These are phyloP conservation scores for Oscheius sp. DNA, from an alignment of 2,888 invertebrate genomes.

Conservation along the genomic window DNA sequence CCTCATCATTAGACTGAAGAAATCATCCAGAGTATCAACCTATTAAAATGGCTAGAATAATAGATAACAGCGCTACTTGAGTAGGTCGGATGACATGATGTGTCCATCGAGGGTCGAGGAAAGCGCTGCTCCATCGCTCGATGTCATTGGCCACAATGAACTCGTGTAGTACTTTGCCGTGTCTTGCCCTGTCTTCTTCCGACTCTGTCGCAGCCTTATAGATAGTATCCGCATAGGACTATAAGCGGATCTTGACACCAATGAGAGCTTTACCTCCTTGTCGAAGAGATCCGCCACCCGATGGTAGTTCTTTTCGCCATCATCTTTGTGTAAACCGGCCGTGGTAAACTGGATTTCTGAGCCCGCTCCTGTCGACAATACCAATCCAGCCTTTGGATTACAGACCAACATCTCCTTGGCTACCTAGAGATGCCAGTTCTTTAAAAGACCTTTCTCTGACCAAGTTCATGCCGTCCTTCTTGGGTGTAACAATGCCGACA, in stretches of 20 bases:
- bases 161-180: slow-evolving; percentile 66
- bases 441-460: slow-evolving; percentile 36
- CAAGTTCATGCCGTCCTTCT: slow-evolving; percentile 73
- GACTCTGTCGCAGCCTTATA: slow-evolving; percentile 65
- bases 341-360: slow-evolving; percentile 71
- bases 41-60: slow-evolving; percentile 15
- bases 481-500: slow-evolving; percentile 73
- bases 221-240: slow-evolving; percentile 66
- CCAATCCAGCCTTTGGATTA: slow-evolving; percentile 68
- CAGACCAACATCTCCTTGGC: slow-evolving; percentile 73
- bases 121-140: slow-evolving; percentile 64
- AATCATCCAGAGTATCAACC: slow-evolving; percentile 69
- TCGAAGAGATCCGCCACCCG: slow-evolving; percentile 68
- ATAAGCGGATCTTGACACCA: background rate
- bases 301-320: slow-evolving; percentile 69
- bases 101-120: slow-evolving; percentile 72
- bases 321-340: slow-evolving; percentile 70
- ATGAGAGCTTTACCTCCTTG: slow-evolving; percentile 48
- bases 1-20: slow-evolving; percentile 72
- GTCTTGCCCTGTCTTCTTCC: slow-evolving; percentile 57
- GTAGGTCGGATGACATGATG: slow-evolving; percentile 68
- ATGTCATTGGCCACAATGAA: slow-evolving; percentile 73
- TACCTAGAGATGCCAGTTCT: slow-evolving; percentile 42
- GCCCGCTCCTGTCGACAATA: slow-evolving; percentile 72
- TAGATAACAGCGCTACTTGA: slow-evolving; percentile 32